Conservation (phyloP, 2,113 vertebrate genomes). For the Dascyllus trimaculatus region DNA sequence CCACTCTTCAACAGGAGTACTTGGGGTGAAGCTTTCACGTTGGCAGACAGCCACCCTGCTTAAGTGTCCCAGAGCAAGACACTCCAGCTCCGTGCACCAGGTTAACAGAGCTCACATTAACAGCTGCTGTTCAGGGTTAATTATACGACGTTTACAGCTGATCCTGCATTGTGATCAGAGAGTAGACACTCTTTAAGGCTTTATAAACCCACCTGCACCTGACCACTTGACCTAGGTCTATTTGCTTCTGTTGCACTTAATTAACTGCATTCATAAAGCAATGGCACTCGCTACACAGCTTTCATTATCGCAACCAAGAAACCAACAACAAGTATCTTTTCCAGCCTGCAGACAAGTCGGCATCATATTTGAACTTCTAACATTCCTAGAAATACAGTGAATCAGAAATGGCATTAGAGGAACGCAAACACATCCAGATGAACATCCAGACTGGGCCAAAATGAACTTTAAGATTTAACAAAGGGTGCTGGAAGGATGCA, state of each 20-base stretch:
- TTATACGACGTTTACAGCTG: conserved; percentile 16
- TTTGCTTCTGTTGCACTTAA: conserved; percentile 20
- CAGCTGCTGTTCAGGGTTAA: conserved; percentile 30
- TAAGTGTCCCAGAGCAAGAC: conserved; percentile 47
- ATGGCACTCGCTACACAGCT: background rate
- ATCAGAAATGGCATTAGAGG: background rate
- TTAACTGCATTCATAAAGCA: conserved; percentile 19
- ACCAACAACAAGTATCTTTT: conserved; percentile 3
- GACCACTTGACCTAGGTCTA: background rate
- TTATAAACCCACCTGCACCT: conserved; percentile 10
- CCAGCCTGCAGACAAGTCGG: background rate
- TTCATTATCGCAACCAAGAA: background rate
- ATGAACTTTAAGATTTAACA: conserved; percentile 35
- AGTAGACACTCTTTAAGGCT: background rate
- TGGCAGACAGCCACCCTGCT: conserved; percentile 49
- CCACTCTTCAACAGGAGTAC: conserved; percentile 42
- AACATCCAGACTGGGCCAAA: conserved; percentile 25
- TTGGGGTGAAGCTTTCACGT: conserved; percentile 26
- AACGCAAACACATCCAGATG: conserved; percentile 16
- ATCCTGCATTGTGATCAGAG: conserved; percentile 19
- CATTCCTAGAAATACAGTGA: conserved; percentile 10
- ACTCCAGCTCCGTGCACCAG: conserved; percentile 20
- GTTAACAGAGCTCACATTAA: conserved; percentile 30
- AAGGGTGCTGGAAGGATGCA: conserved; percentile 42
- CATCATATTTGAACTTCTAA: background rate